Percentiles rank a stretch among this genome's conserved stretches.
Conservation (phyloP, 2,888 invertebrate species). For the Phania funesta region DNA sequence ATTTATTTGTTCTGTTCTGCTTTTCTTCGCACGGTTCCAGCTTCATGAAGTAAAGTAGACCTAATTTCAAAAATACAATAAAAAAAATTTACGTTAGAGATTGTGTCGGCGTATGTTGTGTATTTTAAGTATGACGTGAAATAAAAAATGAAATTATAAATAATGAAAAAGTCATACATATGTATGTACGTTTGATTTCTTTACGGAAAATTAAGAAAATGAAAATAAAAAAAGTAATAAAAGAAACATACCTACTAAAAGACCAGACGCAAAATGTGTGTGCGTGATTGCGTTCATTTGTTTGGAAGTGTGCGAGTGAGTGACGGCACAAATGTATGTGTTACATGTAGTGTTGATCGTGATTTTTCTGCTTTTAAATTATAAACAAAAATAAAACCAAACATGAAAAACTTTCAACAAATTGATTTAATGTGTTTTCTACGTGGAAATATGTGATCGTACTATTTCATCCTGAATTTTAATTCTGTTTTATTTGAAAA, state of each 20-base stretch:
- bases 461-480: conserved; percentile 28
- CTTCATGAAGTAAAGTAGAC: conserved; percentile 57
- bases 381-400: conserved; percentile 32
- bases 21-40: conserved; percentile 32
- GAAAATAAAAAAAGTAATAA: conserved; percentile 18
- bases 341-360: conserved; percentile 59
- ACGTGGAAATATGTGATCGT: conserved; percentile 48
- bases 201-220: conserved; percentile 37
- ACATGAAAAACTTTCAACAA: conserved; percentile 7
- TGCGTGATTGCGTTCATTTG: conserved; percentile 8
- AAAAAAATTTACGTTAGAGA: conserved; percentile 38
- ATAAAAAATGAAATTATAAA: conserved; percentile 39
- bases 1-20: conserved; percentile 26
- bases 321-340: conserved; percentile 24
- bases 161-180: conserved; percentile 45
- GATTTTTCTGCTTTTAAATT: conserved; percentile 41
- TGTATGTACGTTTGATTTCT: conserved; percentile 44
- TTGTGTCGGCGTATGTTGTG: conserved; percentile 59
- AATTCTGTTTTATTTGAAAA: conserved; percentile 18
- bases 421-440: conserved; percentile 31
- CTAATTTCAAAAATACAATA: conserved; percentile 51
- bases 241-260: conserved; percentile 22
- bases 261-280: conserved; percentile 55
- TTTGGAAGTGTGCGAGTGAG: conserved; percentile 12
- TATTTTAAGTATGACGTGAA: conserved; percentile 41